Base-by-base conservation (phyloP, 2,888 invertebrate species). In the Sesia apiformis region DNA sequence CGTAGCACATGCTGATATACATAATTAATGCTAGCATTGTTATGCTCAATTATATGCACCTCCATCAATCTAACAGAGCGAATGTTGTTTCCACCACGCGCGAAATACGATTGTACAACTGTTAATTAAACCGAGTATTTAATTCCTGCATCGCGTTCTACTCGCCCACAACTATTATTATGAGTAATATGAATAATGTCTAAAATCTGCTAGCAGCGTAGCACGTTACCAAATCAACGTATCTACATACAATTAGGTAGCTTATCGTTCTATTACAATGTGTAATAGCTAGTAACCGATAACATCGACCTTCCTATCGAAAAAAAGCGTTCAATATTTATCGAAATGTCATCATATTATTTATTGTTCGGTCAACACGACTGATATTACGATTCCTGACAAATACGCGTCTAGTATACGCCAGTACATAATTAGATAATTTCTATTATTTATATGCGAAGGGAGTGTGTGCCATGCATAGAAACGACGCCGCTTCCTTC, bases 381-480 rank as follows among this genome's bases (percentile, higher is more conserved):
- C 62, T 57, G 70, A 74, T 77, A 80, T 85, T 84, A 83, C 70
- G 69, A 86, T 85, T 84, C 85, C 66, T 68, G 65, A 62, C 77
- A 65, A 74, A 81, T 78, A 60, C 67, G 65, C 66, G 66, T 61
- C 76, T 78, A 78, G 75, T 79, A 78, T 72, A 76, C 72, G 72
- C 66, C 74, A 75, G 74, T 67, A 81, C 78, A 84, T 86, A 84
- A 85, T 88, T 86, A 84, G 78, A 87, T 86, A 85, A 87, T 88
- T 86, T 86, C 81, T 88, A 88, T 88, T 87, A 88, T 88, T 85
- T 85, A 87, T 87, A 87, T 88, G 86, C 88, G 76, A 67, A 69
- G 72, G 63, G 67, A 64, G 61, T 23, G 74, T 78, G 83, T 75
- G 84, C 63, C 61, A 62, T 57, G 85, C 78, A 83, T 84, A 59